Evolutionary conservation across 2,797 vertebrate species (phyloP).

Genomic region (Rhabdomys pumilio): DNA sequence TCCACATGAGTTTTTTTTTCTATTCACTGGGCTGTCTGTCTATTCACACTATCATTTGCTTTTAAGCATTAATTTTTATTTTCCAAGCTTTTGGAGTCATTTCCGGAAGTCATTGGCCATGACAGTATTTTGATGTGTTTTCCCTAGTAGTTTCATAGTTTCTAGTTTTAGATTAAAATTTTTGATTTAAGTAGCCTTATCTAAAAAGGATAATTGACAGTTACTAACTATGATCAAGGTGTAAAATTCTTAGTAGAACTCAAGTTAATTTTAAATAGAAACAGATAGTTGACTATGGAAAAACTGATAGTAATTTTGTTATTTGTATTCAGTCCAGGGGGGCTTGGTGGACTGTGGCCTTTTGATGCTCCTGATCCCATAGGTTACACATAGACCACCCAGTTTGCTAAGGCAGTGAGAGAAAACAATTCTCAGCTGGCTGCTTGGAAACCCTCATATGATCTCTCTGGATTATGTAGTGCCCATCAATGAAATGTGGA

Average conservation of each 20-base stretch:
- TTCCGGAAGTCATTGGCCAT: background rate
- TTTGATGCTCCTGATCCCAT: background rate
- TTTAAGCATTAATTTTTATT: background rate
- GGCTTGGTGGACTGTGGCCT: background rate
- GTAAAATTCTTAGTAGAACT: background rate
- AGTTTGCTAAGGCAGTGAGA: background rate
- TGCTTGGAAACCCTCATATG: background rate
- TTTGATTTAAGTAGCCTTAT: background rate
- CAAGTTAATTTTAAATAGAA: slow-evolving; percentile 58
- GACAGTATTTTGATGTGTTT: background rate
- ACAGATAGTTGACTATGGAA: background rate
- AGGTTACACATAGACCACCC: background rate
- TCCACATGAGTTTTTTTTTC: background rate
- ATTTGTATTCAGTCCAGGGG: background rate
- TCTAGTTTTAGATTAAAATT: background rate
- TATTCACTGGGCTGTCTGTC: background rate
- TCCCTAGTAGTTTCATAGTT: background rate
- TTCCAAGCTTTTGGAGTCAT: background rate
- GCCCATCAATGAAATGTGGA: background rate
- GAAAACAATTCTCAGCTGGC: background rate
- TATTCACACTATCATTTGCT: background rate
- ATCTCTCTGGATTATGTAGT: slow-evolving; percentile 26
- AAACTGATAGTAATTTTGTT: background rate
- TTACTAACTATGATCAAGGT: background rate
- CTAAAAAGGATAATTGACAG: background rate